Conservation (phyloP, 2,797 vertebrate species). For the Zenarchopterus dispar region DNA sequence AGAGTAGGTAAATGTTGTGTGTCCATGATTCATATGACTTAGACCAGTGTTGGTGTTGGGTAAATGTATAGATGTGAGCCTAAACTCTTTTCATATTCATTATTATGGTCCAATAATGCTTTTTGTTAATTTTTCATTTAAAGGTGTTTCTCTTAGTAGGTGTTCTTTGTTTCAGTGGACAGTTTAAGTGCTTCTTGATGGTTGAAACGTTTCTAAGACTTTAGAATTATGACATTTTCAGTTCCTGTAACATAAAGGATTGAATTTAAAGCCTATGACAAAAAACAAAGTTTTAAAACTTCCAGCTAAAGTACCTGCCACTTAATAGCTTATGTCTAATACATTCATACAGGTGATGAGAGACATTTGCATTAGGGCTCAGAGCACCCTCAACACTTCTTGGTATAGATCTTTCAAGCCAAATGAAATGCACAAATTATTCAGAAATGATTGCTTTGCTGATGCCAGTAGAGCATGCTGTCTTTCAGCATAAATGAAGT, state of each 20-base stretch:
- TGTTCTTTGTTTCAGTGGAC: slow-evolving; percentile 37
- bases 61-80: not conserved
- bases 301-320: not conserved
- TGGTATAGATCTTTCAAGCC: too few relatives aligned
- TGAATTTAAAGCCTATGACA: not conserved
- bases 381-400: too few relatives aligned
- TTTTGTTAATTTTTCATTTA: slow-evolving; percentile 28
- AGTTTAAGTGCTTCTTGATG: slow-evolving; percentile 51
- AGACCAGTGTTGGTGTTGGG: too few relatives aligned
- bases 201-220: slow-evolving; percentile 19
- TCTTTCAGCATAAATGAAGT: too few relatives aligned
- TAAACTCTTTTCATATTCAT: slow-evolving; percentile 6
- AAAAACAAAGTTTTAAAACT: slow-evolving; percentile 2
- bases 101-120: slow-evolving; percentile 9
- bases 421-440: too few relatives aligned
- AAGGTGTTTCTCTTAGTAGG: slow-evolving; percentile 24
- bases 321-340: not conserved
- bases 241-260: not conserved
- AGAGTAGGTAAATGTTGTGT: not conserved
- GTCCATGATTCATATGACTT: not conserved
- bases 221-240: slow-evolving; percentile 12
- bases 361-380: too few relatives aligned
- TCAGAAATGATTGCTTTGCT: too few relatives aligned
- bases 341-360: not conserved
- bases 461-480: too few relatives aligned